Evolutionary conservation across 2,888 invertebrate genomes (phyloP).

Genomic region (Lepetodrilus schrolli): DNA sequence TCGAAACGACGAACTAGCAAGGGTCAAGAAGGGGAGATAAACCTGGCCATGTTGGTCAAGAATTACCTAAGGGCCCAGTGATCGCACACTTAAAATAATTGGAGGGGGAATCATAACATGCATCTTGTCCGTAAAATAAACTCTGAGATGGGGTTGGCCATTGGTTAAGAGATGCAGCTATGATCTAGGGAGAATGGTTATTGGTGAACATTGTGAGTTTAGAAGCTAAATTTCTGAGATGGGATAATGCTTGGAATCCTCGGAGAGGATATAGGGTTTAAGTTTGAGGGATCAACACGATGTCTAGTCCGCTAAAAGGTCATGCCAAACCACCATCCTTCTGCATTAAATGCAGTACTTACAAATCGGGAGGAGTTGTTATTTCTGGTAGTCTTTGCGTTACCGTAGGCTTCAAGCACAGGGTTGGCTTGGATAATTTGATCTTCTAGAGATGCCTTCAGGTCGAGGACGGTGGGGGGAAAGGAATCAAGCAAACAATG

Average conservation of each 20-base stretch:
- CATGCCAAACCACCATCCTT: neutral
- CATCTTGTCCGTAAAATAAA: too few relatives aligned
- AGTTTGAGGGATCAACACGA: neutral
- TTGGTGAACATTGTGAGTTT: too few relatives aligned
- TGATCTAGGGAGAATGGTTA: neutral
- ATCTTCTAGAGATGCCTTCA: constrained; percentile 95
- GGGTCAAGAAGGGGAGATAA: too few relatives aligned
- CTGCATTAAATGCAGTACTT: constrained; percentile 79
- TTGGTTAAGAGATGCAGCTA: neutral
- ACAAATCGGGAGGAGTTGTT: constrained; percentile 99
- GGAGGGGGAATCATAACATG: too few relatives aligned
- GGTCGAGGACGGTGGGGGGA: too few relatives aligned
- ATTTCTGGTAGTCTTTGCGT: constrained; percentile 81
- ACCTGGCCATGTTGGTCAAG: too few relatives aligned
- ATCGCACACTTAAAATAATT: too few relatives aligned
- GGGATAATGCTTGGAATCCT: too few relatives aligned
- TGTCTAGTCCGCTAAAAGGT: neutral
- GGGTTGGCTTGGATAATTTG: constrained; percentile 98
- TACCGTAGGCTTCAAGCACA: constrained; percentile 68
- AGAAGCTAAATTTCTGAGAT: too few relatives aligned
- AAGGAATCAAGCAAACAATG: neutral
- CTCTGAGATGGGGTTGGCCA: too few relatives aligned
- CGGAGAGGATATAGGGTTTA: neutral
- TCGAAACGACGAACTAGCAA: too few relatives aligned
- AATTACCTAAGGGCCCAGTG: too few relatives aligned